Evolutionary conservation across 2,888 invertebrate species (phyloP).

Genomic region (Drosophila paranaensis): DNA sequence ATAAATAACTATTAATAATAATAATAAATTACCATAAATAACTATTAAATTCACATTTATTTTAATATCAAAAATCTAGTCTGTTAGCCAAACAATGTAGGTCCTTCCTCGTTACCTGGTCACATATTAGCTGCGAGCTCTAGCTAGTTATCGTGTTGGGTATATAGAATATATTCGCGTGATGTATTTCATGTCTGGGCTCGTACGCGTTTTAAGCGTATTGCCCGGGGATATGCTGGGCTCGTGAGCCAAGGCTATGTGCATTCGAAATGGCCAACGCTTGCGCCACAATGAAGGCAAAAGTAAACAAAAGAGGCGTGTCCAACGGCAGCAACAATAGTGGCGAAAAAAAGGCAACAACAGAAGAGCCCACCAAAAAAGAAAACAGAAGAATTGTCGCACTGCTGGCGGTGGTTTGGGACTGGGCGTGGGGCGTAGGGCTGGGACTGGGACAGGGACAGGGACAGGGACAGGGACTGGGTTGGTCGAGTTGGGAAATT

Average conservation of each 20-base stretch:
- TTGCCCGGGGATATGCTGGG: constrained; percentile 34
- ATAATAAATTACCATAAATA: too few species aligned
- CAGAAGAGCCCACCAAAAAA: constrained; percentile 23
- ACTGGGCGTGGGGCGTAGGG: constrained; percentile 4
- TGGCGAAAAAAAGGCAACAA: constrained; percentile 29
- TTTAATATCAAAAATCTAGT: background rate
- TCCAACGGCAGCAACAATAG: constrained; percentile 38
- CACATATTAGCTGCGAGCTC: background rate
- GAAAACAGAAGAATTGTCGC: constrained; percentile 40
- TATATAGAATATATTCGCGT: constrained; percentile 2
- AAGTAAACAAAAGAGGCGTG: constrained; percentile 66
- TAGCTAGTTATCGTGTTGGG: background rate
- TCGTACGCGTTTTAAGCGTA: constrained; percentile 17
- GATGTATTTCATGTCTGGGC: constrained; percentile 19
- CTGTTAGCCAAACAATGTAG: background rate
- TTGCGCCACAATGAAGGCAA: constrained; percentile 60
- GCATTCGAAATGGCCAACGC: constrained; percentile 72
- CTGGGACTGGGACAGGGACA: background rate
- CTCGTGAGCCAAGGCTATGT: constrained; percentile 62
- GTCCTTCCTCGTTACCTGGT: background rate
- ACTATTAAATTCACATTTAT: too few species aligned
- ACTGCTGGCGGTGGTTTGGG: constrained; percentile 23
- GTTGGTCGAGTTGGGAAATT: constrained; percentile 38
- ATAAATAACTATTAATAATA: too few species aligned
- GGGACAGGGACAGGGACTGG: constrained; percentile 12